phyloP scores from a whole-genome alignment of 2,888 invertebrate species.

The Clivina fossor region DNA sequence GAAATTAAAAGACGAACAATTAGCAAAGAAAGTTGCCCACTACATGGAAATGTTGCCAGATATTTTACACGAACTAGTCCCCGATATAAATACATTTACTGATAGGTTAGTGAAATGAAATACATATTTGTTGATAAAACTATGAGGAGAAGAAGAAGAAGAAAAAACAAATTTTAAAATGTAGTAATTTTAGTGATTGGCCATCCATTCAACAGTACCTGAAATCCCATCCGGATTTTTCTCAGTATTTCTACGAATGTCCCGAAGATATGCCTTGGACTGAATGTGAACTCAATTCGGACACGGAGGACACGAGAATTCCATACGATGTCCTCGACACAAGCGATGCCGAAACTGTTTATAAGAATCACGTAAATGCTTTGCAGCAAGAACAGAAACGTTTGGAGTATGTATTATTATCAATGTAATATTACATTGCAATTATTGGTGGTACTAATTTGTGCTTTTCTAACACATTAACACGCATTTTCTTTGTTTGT shows the following conservation, averaged over 20 bases:
- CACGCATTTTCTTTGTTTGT: conserved; percentile 23
- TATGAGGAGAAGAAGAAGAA: too few relatives aligned
- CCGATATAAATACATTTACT: conserved; percentile 70
- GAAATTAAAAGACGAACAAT: conserved; percentile 78
- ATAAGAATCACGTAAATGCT: conserved; percentile 87
- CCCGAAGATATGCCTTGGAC: conserved; percentile 78
- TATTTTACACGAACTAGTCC: conserved; percentile 75
- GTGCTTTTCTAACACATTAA: conserved; percentile 36
- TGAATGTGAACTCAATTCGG: conserved; percentile 68
- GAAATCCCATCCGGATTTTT: conserved; percentile 89
- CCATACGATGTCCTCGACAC: conserved; percentile 91
- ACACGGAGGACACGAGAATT: conserved; percentile 71
- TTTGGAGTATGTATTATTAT: conserved; percentile 72
- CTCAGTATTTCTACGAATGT: conserved; percentile 87
- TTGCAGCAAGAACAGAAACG: conserved; percentile 90
- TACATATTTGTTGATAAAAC: too few relatives aligned
- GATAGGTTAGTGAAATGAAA: conserved; percentile 58
- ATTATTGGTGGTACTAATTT: conserved; percentile 38
- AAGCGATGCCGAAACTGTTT: conserved; percentile 88
- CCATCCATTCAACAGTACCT: conserved; percentile 81
- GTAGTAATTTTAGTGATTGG: conserved; percentile 83
- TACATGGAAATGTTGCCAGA: conserved; percentile 78
- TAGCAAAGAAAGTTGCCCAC: conserved; percentile 72
- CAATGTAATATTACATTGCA: conserved; percentile 22
- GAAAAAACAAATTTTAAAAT: too few relatives aligned